These are phyloP conservation scores for Hirtodrosophila trivittata DNA, from an alignment of 2,888 invertebrate species.

Conservation along the genomic window DNA sequence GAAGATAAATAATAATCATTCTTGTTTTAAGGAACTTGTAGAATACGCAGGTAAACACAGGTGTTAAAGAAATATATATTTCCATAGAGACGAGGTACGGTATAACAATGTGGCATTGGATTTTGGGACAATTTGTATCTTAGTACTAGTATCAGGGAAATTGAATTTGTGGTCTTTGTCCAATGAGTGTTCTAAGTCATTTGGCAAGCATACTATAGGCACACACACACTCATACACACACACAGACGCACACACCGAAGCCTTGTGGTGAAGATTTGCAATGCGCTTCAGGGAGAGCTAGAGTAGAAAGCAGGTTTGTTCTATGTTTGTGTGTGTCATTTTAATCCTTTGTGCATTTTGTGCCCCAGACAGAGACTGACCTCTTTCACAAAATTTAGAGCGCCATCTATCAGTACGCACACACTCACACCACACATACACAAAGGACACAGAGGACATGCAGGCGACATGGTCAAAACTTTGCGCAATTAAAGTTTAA, in stretches of 20 bases:
- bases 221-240: constrained; percentile 23
- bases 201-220: constrained; percentile 63
- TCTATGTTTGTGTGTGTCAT: constrained; percentile 16
- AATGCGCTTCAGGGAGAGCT: constrained; percentile 24
- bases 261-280: constrained; percentile 28
- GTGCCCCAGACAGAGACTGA: constrained; percentile 64
- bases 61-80: too few relatives aligned
- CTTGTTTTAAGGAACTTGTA: too few relatives aligned
- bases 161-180: constrained; percentile 70
- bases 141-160: constrained; percentile 64
- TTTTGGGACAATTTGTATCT: too few relatives aligned
- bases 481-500: constrained; percentile 80
- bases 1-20: too few relatives aligned
- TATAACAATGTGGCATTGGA: too few relatives aligned
- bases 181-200: constrained; percentile 74
- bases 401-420: constrained; percentile 70
- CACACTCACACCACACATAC: too few relatives aligned
- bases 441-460: constrained; percentile 52
- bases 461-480: constrained; percentile 71
- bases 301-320: too few relatives aligned
- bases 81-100: too few relatives aligned
- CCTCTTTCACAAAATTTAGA: constrained; percentile 72
- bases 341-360: constrained; percentile 74
- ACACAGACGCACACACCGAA: constrained; percentile 22
- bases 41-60: too few relatives aligned